These are phyloP conservation scores for Notothenia rossii DNA, from an alignment of 2,113 vertebrate species.

Conservation along the genomic window DNA sequence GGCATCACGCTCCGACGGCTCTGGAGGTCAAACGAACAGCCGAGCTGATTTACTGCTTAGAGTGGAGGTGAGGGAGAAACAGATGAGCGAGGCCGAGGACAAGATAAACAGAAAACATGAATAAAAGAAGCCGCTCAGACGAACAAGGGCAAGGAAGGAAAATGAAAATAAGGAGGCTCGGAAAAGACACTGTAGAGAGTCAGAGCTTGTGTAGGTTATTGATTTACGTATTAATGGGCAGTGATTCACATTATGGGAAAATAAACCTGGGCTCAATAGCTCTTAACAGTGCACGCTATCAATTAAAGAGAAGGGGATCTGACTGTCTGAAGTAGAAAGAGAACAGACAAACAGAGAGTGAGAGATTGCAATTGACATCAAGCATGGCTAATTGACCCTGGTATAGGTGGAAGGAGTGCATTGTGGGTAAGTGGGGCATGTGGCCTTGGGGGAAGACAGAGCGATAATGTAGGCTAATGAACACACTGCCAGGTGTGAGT, in stretches of 20 bases:
- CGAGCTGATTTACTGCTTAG: slow-evolving; percentile 64
- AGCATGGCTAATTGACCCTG: slow-evolving; percentile 77
- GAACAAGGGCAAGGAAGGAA: background rate
- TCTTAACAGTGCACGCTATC: slow-evolving; percentile 39
- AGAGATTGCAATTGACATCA: slow-evolving; percentile 72
- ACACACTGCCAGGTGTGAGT: slow-evolving; percentile 74
- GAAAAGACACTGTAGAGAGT: background rate
- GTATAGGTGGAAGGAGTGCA: slow-evolving; percentile 69
- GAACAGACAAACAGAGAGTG: slow-evolving; percentile 23
- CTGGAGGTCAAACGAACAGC: slow-evolving; percentile 73
- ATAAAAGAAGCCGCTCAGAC: slow-evolving; percentile 11
- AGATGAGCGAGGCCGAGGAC: slow-evolving; percentile 12
- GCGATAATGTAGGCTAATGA: slow-evolving; percentile 73
- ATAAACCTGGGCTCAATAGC: slow-evolving; percentile 34
- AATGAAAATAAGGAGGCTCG: slow-evolving; percentile 12
- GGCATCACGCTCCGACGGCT: slow-evolving; percentile 62
- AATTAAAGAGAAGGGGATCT: slow-evolving; percentile 22
- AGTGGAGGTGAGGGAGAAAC: slow-evolving; percentile 39
- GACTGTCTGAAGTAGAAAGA: slow-evolving; percentile 11
- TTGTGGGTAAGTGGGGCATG: slow-evolving; percentile 81
- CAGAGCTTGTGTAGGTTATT: slow-evolving; percentile 36
- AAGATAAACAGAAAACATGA: slow-evolving; percentile 15
- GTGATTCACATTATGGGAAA: slow-evolving; percentile 18
- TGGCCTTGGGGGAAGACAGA: slow-evolving; percentile 71
- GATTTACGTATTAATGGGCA: slow-evolving; percentile 45